Evolutionary conservation across 2,797 vertebrate genomes (phyloP), one percentile per base, ranked within the genome.

Genomic region (Salarias fasciatus): DNA sequence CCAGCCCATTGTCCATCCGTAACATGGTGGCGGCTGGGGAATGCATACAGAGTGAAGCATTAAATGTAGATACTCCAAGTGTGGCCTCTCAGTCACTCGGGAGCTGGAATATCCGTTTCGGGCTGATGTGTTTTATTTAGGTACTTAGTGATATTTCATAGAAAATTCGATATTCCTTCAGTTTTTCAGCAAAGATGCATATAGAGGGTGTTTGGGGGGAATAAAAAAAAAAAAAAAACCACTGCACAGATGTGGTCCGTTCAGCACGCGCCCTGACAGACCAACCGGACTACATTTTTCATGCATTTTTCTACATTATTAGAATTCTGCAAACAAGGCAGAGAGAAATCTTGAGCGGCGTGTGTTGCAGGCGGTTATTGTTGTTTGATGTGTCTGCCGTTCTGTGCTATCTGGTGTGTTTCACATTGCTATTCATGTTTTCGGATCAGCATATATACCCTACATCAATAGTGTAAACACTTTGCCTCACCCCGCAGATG

Each of bases 401-500:
- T 75, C 82, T 52, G 55, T 69, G 51, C 66, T 52, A 46, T 53
- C 50, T 7, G 40, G 71, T 51, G 61, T 73, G 14, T 63, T 71
- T 78, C 69, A 46, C 66, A 75, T 86, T 86, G 62, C 69, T 84
- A 88, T 86, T 83, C 77, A 84, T 85, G 74, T 30, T 54, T 59
- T 54, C 24, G 51, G 75, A 86, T 86, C 71, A 82, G 77, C 76
- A 86, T 85, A 86, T 82, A 86, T 69, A 82, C 69, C 69, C 66
- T 79, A 72, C 83, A 86, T 88, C 84, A 85, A 82, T 68, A 85
- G 82, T 82, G 84, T 88, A 88, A 92, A 91, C 86, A 71, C 67
- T 76, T 78, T 78, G 63, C 65, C 68, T 80, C 54, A 50, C 58
- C 67, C 76, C 36, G 63, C 75, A 79, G 58, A 77, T 61, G 75